Percentiles rank a stretch among this genome's conserved stretches.
Evolutionary conservation across 2,888 invertebrate genomes (phyloP).

Genomic region (Xestia c-nigrum): DNA sequence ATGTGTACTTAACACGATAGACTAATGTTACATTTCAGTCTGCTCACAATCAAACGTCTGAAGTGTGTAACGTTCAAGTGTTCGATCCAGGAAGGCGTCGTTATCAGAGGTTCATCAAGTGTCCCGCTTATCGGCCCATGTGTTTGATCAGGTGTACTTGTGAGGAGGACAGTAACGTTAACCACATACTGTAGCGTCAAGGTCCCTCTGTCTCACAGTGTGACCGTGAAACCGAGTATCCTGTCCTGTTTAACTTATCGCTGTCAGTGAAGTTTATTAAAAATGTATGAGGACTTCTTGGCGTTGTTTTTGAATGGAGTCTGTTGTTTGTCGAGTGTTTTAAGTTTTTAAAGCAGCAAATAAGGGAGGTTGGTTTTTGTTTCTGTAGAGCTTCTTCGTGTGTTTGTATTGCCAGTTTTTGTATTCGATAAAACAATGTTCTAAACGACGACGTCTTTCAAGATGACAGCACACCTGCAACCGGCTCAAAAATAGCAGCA

Average conservation of each 20-base stretch:
- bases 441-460: constrained; percentile 5
- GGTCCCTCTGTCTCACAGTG: constrained; percentile 76
- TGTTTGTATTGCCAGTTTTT: constrained; percentile 33
- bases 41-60: constrained; percentile 64
- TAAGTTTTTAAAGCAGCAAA: constrained; percentile 29
- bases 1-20: constrained; percentile 30
- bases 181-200: constrained; percentile 81
- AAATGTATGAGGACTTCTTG: constrained; percentile 57
- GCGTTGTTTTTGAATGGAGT: constrained; percentile 41
- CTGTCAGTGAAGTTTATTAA: constrained; percentile 57
- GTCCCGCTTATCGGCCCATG: constrained; percentile 86
- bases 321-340: constrained; percentile 39
- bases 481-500: constrained; percentile 24
- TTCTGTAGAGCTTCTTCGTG: constrained; percentile 20
- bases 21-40: constrained; percentile 49
- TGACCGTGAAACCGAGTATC: constrained; percentile 81
- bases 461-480: constrained; percentile 30
- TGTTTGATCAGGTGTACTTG: constrained; percentile 89
- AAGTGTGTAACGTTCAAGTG: constrained; percentile 74
- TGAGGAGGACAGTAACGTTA: constrained; percentile 78
- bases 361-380: constrained; percentile 37
- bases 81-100: constrained; percentile 80
- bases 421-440: constrained; percentile 6
- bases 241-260: constrained; percentile 76
- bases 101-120: constrained; percentile 89